Evolutionary conservation across 2,888 invertebrate species (phyloP).

Genomic region (Cinara cedri): DNA sequence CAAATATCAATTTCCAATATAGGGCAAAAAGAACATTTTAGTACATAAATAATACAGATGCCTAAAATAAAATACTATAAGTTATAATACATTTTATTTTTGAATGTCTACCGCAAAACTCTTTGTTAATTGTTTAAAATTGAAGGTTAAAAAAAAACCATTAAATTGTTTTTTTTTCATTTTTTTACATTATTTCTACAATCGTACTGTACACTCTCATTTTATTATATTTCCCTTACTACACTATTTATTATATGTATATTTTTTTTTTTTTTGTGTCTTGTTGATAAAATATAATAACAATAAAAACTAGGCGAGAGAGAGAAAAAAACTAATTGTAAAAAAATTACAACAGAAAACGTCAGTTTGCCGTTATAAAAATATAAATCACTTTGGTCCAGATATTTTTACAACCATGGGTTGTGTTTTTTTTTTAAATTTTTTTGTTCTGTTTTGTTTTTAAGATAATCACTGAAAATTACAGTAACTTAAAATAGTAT

Average conservation of each 20-base stretch:
- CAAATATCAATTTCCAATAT: neutral
- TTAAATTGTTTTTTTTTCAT: neutral
- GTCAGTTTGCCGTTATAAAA: neutral
- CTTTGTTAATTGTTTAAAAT: neutral
- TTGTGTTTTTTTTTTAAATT: neutral
- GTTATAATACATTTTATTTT: no score
- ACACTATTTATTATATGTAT: neutral
- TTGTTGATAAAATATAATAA: no score
- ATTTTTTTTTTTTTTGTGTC: no score
- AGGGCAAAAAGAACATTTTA: no score
- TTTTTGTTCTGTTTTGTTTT: neutral
- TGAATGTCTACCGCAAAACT: no score
- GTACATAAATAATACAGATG: no score
- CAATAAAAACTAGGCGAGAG: neutral
- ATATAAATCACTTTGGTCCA: neutral
- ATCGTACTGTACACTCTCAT: neutral
- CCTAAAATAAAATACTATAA: no score
- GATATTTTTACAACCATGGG: neutral
- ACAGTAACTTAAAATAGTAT: neutral
- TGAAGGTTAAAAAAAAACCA: neutral
- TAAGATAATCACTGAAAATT: neutral
- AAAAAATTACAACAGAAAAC: neutral
- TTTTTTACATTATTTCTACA: constrained; percentile 24
- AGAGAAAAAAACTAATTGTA: neutral
- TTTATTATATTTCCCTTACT: neutral